Conservation (phyloP, 2,888 invertebrate genomes). For the Clusia tigrina region DNA sequence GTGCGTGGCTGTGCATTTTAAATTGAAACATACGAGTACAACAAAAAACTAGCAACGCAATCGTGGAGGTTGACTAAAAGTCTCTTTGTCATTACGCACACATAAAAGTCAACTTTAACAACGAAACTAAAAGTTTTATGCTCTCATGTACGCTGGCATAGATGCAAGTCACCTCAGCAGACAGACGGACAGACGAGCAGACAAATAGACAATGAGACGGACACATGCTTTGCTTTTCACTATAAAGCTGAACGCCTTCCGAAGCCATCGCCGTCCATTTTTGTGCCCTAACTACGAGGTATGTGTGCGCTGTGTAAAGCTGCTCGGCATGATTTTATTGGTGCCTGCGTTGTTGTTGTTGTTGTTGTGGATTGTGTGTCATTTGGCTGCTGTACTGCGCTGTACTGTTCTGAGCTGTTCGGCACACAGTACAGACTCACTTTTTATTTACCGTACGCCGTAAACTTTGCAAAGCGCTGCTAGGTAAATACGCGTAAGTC, state of each 20-base stretch:
- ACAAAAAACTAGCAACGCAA: no score
- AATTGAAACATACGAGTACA: no score
- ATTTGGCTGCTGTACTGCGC: background rate
- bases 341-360: background rate
- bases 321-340: background rate
- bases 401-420: background rate
- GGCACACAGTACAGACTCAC: background rate
- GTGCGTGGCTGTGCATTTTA: no score
- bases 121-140: background rate
- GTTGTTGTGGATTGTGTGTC: background rate
- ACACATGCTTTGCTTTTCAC: background rate
- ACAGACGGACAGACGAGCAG: background rate
- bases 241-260: no score
- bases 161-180: background rate
- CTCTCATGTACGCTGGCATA: background rate
- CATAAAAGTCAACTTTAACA: background rate
- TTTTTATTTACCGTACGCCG: background rate
- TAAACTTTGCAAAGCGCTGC: constrained; percentile 41
- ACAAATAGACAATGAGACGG: background rate
- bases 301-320: background rate
- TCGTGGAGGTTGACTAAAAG: no score
- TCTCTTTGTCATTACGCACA: background rate
- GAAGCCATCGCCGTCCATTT: no score
- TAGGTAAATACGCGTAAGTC: constrained; percentile 48
- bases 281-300: no score